Base-by-base conservation (phyloP, 2,888 invertebrate genomes). In the Athalia circularis region DNA sequence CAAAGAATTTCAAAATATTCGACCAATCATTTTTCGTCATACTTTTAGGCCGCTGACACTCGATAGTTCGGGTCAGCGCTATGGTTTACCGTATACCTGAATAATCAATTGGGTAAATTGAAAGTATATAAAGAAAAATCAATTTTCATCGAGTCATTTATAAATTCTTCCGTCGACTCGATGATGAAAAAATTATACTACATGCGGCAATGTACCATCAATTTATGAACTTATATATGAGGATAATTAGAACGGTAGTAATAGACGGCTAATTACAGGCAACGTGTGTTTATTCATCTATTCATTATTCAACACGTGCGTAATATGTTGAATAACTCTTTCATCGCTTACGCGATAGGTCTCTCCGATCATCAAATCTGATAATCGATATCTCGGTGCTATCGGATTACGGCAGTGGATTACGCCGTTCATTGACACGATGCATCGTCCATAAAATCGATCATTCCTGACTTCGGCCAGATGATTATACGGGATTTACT, bases 221-320 rank as follows among this genome's bases (percentile, higher is more conserved):
- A 11, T 52, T 68, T 52, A 68, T 50, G 29, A 29, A 29, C 2
- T 29, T 29, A 29, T 29, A 29, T 29, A 29, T 29, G 8, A 57
- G 72, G 9, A 45, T 6, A 57, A 57, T 72, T 72, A 57, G 13
- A 45, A 72, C 72, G 72, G 57, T 59, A 72, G 72, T 47, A 59
- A 48, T 72, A 48, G 13, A 59, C 15, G 47, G 57, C n/a, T 72
- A 57, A 45, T 47, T 29, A 29, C 29, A 29, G 15, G 59, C 7
- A 70, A 43, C n/a, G 11, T 52, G 5, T 52, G 43, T 47, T 11
- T 7, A 57, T 13, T 29, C 7, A 59, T 59, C 57, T 13, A 45
- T 59, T 3, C 47, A 59, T 29, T 72, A 72, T 47, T 59, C 45
- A 72, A 13, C 47, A 47, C 8, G 47, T 43, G 47, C 47, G 29